These are phyloP conservation scores for Marmota monax DNA, from an alignment of 2,113 vertebrate species.

Conservation along the genomic window DNA sequence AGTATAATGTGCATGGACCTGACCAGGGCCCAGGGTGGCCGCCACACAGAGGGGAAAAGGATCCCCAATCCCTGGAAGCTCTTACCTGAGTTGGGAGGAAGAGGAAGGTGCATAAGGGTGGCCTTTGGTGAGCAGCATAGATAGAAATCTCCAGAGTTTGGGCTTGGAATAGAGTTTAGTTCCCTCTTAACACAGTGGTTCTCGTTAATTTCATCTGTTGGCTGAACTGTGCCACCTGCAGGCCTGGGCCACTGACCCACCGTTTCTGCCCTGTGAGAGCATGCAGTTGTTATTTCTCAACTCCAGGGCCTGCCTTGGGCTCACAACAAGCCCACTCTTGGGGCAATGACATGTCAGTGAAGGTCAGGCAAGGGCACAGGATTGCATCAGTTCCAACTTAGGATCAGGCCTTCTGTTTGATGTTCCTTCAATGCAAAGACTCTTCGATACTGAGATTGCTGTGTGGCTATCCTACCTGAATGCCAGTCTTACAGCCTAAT, in stretches of 20 bases:
- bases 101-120: no score
- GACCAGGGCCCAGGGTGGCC: background rate
- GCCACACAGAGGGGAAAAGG: background rate
- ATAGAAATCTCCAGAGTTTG: background rate
- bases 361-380: background rate
- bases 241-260: no score
- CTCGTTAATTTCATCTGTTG: background rate
- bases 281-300: background rate
- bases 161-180: background rate
- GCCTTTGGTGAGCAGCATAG: background rate
- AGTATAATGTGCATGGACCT: background rate
- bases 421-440: constrained; percentile 1
- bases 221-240: background rate
- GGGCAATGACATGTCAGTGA: background rate
- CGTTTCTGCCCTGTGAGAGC: no score
- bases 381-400: background rate
- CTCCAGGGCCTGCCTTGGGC: background rate
- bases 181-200: background rate
- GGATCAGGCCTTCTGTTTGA: background rate
- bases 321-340: background rate
- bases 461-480: background rate
- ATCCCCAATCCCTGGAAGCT: background rate
- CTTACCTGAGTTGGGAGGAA: background rate
- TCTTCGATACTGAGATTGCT: background rate
- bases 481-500: background rate